A percentile compares a stretch with the other conserved stretches of the same genome.
Conservation (phyloP, 2,797 vertebrate species). For the Alectoris magna region DNA sequence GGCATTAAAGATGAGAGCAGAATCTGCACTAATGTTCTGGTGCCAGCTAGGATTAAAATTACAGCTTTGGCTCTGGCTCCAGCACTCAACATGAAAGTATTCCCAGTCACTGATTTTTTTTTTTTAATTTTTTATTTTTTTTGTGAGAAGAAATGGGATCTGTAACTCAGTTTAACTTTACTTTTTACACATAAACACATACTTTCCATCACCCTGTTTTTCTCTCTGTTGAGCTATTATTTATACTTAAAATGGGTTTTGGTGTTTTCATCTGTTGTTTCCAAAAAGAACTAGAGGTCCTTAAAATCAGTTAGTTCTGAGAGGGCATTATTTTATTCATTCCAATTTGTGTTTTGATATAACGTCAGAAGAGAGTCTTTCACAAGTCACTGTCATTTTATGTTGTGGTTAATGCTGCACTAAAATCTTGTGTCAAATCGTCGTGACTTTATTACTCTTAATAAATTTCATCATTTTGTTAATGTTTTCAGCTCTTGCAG, state of each 20-base stretch:
- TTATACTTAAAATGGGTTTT: background rate
- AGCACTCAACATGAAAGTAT: background rate
- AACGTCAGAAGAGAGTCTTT: background rate
- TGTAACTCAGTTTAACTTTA: background rate
- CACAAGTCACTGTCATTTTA: background rate
- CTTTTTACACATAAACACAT: background rate
- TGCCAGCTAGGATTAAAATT: background rate
- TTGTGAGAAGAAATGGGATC: background rate
- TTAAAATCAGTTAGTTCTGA: background rate
- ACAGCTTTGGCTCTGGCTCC: background rate
- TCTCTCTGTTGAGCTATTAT: background rate
- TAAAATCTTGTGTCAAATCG: background rate
- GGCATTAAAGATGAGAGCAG: background rate
- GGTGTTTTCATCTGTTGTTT: background rate
- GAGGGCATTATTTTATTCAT: background rate
- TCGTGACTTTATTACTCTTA: background rate
- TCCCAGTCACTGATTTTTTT: background rate
- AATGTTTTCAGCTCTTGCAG: slow-evolving; percentile 81
- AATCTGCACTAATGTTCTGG: background rate
- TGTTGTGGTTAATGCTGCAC: background rate
- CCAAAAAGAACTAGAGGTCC: background rate
- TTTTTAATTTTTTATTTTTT: background rate
- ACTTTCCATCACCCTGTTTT: background rate
- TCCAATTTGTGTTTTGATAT: background rate
- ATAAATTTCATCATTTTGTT: background rate